phyloP scores from a whole-genome alignment of 2,113 vertebrate genomes.

The Fregata magnificens region DNA sequence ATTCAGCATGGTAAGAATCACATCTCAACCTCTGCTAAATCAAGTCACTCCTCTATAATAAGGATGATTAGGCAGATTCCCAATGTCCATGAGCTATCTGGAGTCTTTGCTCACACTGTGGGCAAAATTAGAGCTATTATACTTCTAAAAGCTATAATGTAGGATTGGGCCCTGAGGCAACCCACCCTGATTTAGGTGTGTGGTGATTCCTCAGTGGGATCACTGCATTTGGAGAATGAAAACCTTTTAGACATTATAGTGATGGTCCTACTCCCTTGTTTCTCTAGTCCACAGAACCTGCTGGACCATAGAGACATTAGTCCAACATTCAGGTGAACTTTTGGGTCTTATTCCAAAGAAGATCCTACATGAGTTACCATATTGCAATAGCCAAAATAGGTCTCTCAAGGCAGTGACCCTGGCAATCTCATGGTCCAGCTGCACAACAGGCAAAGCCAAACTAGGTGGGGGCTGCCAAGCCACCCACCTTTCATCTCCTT shows the following conservation, averaged over 20 bases:
- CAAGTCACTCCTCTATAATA: accelerated
- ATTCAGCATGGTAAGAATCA: conserved; percentile 86
- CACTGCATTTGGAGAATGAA: not conserved
- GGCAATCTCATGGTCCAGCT: not conserved
- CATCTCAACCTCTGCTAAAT: not conserved
- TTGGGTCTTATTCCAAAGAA: not conserved
- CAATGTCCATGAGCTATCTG: not conserved
- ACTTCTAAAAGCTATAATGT: not conserved
- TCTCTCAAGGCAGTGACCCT: not conserved
- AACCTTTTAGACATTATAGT: not conserved
- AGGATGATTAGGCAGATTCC: not conserved
- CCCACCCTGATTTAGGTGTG: too few species aligned
- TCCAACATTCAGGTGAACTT: not conserved
- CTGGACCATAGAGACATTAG: not conserved
- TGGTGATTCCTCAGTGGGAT: not conserved
- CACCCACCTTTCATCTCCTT: not conserved
- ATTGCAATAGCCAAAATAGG: not conserved
- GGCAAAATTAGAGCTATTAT: not conserved
- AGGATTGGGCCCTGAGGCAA: not conserved
- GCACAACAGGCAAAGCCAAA: not conserved
- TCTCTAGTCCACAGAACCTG: not conserved
- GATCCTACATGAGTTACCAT: not conserved
- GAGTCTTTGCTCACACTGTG: not conserved
- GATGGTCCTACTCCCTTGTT: not conserved
- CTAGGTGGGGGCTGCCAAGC: not conserved